phyloP scores from a whole-genome alignment of 1,140 invertebrate species.

The Cyphomyrmex costatus region DNA sequence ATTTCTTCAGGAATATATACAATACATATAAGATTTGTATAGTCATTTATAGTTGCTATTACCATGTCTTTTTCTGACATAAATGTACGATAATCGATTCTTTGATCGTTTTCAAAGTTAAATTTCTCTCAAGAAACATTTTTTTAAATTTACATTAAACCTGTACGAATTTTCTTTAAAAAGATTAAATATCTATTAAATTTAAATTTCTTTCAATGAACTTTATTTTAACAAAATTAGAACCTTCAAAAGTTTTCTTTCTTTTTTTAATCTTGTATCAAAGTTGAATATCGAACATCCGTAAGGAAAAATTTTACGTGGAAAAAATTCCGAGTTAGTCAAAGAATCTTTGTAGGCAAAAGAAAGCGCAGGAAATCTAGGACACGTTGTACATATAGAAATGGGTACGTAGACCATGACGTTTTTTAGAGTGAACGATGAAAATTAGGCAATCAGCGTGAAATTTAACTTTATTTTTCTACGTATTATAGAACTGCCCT shows the following conservation, averaged over 20 bases:
- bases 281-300: neutral
- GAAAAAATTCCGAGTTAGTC: neutral
- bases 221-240: neutral
- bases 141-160: neutral
- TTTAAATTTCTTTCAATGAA: neutral
- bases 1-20: too few relatives aligned
- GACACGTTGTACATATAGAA: neutral
- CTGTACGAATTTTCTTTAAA: neutral
- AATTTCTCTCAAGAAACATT: neutral
- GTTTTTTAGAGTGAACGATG: neutral
- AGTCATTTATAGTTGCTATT: too few relatives aligned
- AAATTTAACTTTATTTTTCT: slow-evolving; percentile 21
- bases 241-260: neutral
- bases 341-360: neutral
- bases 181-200: neutral
- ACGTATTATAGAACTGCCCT: slow-evolving; percentile 6
- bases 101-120: neutral
- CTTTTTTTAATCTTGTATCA: neutral
- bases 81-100: neutral
- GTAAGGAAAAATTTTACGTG: neutral
- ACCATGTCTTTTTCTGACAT: too few relatives aligned
- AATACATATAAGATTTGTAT: too few relatives aligned
- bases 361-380: neutral
- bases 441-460: slow-evolving; percentile 56
- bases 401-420: slow-evolving; percentile 1